Percentiles rank a stretch among this genome's conserved stretches.
phyloP scores from a whole-genome alignment of 2,113 vertebrate genomes.

The Cheirogaleus medius region DNA sequence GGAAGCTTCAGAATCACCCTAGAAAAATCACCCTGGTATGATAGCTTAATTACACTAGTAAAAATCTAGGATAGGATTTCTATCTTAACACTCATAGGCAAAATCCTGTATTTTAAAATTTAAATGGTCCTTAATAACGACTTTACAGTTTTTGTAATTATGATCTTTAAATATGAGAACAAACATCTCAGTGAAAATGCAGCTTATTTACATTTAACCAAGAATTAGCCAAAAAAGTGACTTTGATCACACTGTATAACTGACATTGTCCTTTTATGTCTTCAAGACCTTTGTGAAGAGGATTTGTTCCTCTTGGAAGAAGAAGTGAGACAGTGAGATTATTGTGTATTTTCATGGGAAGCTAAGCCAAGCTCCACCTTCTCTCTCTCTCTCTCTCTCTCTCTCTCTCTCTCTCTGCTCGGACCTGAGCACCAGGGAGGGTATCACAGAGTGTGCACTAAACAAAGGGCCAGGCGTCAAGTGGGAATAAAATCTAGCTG shows the following conservation, averaged over 20 bases:
- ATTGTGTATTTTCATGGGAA: not conserved
- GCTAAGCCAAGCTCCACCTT: not conserved
- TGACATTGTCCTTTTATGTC: not conserved
- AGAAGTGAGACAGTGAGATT: not conserved
- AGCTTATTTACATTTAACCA: not conserved
- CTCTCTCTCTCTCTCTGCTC: not conserved
- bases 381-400: too few relatives aligned
- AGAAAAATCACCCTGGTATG: not conserved
- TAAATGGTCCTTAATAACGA: not conserved
- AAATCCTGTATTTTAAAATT: not conserved
- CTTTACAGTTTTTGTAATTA: not conserved
- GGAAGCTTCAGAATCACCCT: not conserved
- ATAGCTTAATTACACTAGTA: not conserved
- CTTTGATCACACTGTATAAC: not conserved
- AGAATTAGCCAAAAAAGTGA: not conserved
- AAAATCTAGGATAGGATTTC: not conserved
- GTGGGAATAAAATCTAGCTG: not conserved
- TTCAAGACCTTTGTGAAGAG: not conserved
- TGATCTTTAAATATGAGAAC: not conserved
- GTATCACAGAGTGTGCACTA: rapidly evolving
- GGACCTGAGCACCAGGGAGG: not conserved
- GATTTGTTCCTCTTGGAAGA: not conserved
- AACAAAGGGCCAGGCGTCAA: not conserved
- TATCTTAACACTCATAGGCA: not conserved
- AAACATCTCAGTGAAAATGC: not conserved